A percentile compares a stretch with the other conserved stretches of the same genome.
These are phyloP conservation scores for Dexiosoma caninum DNA, from an alignment of 2,888 invertebrate species.

Conservation along the genomic window DNA sequence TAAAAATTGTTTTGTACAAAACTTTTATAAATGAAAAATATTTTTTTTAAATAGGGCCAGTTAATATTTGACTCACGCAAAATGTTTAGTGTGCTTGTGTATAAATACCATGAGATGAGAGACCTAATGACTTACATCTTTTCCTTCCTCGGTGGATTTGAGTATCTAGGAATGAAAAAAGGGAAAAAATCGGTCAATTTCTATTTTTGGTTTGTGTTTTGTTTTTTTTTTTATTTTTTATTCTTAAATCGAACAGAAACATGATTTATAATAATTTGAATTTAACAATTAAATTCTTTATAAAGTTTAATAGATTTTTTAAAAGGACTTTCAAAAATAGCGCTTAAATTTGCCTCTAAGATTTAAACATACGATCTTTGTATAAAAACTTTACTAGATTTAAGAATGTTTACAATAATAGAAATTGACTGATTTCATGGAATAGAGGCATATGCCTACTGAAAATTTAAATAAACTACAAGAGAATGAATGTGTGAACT, in stretches of 20 bases:
- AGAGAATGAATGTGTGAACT: not conserved
- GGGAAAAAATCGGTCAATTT: slow-evolving; percentile 58
- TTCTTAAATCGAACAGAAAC: slow-evolving; percentile 60
- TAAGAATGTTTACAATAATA: slow-evolving; percentile 43
- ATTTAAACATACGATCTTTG: not conserved
- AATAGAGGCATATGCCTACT: not conserved
- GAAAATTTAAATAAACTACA: not conserved
- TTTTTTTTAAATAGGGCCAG: too few relatives aligned
- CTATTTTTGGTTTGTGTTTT: slow-evolving; percentile 39
- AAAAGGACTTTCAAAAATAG: not conserved
- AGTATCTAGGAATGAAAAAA: slow-evolving; percentile 61
- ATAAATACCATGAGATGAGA: slow-evolving; percentile 37
- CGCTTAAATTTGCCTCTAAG: not conserved
- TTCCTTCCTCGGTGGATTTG: slow-evolving; percentile 60
- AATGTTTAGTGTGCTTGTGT: slow-evolving; percentile 20
- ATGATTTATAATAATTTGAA: slow-evolving; percentile 29
- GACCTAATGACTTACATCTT: slow-evolving; percentile 57
- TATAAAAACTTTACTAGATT: slow-evolving; percentile 19
- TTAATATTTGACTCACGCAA: slow-evolving; percentile 54
- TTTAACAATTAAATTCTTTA: not conserved
- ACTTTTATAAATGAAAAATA: too few relatives aligned
- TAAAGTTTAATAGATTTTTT: not conserved
- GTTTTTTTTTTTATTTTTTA: slow-evolving; percentile 43
- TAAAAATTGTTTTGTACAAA: too few relatives aligned
- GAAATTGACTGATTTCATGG: slow-evolving; percentile 49